Conservation (phyloP, 2,888 invertebrate genomes). For the Heliconius ismenius region DNA sequence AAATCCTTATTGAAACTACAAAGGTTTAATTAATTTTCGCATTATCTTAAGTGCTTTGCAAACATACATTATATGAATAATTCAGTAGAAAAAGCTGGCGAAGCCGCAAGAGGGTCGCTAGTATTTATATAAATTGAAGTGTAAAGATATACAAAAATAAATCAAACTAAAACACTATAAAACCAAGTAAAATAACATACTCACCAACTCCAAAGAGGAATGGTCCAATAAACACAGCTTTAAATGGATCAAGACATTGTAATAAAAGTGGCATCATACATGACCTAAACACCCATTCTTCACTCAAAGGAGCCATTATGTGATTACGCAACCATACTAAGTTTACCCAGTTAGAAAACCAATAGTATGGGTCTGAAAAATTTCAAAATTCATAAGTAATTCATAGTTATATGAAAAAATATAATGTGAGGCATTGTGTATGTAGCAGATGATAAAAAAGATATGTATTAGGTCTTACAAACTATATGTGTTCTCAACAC, state of each 20-base stretch:
- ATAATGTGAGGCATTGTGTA: background rate
- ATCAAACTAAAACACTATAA: too few species aligned
- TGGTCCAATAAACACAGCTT: slow-evolving; percentile 92
- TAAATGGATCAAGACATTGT: slow-evolving; percentile 88
- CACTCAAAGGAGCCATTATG: slow-evolving; percentile 94
- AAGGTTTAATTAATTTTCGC: too few species aligned
- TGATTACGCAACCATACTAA: slow-evolving; percentile 94
- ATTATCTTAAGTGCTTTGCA: too few species aligned
- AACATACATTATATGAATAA: too few species aligned
- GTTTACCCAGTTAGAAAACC: slow-evolving; percentile 87
- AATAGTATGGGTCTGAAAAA: slow-evolving; percentile 85
- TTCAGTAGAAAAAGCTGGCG: too few species aligned
- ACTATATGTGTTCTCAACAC: too few species aligned
- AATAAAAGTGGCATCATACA: slow-evolving; percentile 96
- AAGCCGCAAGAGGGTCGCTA: too few species aligned
- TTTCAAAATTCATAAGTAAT: background rate
- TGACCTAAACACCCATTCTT: slow-evolving; percentile 97
- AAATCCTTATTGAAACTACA: too few species aligned
- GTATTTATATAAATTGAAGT: background rate
- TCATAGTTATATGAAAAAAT: background rate
- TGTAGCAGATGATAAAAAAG: background rate
- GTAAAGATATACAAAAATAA: too few species aligned
- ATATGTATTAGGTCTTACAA: too few species aligned
- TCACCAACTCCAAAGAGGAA: slow-evolving; percentile 94
- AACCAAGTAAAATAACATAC: slow-evolving; percentile 42